These are phyloP conservation scores for Amiota minor DNA, from an alignment of 2,888 invertebrate species.

Conservation along the genomic window DNA sequence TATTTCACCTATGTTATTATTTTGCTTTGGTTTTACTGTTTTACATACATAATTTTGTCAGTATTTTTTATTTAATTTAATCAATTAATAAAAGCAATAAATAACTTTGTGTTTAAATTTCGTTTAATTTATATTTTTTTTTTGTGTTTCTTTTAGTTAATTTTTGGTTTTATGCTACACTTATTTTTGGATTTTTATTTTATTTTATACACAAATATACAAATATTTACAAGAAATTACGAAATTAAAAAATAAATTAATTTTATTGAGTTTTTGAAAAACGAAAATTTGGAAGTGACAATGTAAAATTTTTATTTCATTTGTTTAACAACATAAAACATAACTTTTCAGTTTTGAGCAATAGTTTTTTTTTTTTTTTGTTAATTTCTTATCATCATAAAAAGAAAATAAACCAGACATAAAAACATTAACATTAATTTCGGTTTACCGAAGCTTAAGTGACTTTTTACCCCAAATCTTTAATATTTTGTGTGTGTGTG, in stretches of 20 bases:
- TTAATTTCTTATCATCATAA: not conserved
- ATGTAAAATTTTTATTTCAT: constrained; percentile 27
- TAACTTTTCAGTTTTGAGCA: constrained; percentile 35
- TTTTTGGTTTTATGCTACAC: constrained; percentile 31
- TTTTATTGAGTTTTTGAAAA: constrained; percentile 25
- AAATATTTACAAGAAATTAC: constrained; percentile 60
- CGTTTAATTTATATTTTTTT: constrained; percentile 38
- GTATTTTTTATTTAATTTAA: constrained; percentile 51
- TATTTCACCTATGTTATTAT: constrained; percentile 66
- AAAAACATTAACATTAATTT: too few species aligned
- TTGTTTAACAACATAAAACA: constrained; percentile 33
- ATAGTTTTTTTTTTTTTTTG: not conserved
- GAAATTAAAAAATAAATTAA: constrained; percentile 42
- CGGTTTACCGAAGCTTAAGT: too few species aligned
- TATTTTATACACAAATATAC: constrained; percentile 69
- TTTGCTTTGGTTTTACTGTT: constrained; percentile 59
- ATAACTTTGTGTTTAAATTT: constrained; percentile 54
- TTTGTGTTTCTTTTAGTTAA: constrained; percentile 33
- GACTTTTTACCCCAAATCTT: too few species aligned
- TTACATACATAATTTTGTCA: constrained; percentile 56
- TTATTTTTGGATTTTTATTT: constrained; percentile 56
- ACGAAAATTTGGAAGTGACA: constrained; percentile 6
- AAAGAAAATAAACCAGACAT: too few species aligned
- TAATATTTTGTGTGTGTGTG: too few species aligned
- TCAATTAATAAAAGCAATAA: constrained; percentile 67